phyloP scores from a whole-genome alignment of 92 coral and sea anemone genomes.

The Epizoanthus illoricatus region DNA sequence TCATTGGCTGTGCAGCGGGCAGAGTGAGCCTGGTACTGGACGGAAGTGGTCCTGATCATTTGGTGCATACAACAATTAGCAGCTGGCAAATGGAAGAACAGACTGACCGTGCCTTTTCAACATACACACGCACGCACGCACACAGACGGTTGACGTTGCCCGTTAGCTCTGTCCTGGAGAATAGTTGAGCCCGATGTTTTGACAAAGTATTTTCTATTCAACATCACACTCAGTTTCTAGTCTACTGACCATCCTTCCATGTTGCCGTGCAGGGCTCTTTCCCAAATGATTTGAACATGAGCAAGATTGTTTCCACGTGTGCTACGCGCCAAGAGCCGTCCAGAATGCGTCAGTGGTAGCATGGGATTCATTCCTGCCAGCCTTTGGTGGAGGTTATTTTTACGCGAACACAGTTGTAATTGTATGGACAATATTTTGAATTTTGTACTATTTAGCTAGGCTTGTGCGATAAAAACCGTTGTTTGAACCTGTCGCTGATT shows the following conservation, averaged over 20 bases:
- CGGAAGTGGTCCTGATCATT: not conserved
- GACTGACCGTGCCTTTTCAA: not conserved
- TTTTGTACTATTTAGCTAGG: not conserved
- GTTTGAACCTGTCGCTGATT: not conserved
- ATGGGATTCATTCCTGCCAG: not conserved
- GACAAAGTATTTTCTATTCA: not conserved
- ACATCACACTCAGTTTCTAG: no score
- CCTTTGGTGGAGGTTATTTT: not conserved
- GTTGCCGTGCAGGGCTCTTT: not conserved
- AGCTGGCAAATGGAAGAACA: not conserved
- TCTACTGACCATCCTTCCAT: not conserved
- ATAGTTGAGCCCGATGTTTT: not conserved
- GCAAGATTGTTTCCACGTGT: not conserved
- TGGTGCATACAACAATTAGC: not conserved
- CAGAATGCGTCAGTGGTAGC: not conserved
- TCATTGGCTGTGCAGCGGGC: not conserved
- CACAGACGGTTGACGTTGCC: not conserved
- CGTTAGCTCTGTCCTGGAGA: not conserved
- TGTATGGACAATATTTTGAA: conserved; percentile 7
- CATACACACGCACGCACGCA: not conserved
- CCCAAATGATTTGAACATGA: conserved; percentile 1
- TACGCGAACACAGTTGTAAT: not conserved
- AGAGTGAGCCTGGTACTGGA: not conserved
- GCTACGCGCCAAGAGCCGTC: not conserved
- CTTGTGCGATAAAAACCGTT: not conserved